Evolutionary conservation across 2,888 invertebrate genomes (phyloP), one percentile per base, ranked within the genome.

Genomic region (Ditylenchus weischeri): DNA sequence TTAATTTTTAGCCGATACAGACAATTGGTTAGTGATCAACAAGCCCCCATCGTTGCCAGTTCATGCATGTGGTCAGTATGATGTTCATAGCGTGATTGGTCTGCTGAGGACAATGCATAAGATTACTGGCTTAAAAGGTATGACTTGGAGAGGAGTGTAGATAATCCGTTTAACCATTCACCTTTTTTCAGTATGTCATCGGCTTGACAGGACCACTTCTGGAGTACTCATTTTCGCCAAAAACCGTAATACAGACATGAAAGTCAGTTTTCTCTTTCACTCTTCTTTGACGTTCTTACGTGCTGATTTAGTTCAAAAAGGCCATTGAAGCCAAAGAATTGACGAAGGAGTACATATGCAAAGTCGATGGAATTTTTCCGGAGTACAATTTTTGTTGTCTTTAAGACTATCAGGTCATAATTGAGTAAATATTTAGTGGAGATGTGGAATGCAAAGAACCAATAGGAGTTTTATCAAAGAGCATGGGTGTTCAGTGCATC

Each of bases 51-150:
- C 78, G 13, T 64, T 79, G 65, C 80, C 81, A 11, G 67, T 72
- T 69, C 96, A 98, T 85, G 95, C 96, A 3, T 96, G 96, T 85
- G 98, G 98, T 71, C 88, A 95, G 82, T 99, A 96, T 86, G 88
- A 94, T 64, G 92, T 94, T 87, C 98, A 98, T 86, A 93, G 94
- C 10, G 91, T 98, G 73, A 90, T 66, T 36, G 71, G 77, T 11
- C 66, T 72, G 57, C 65, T 75, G 18, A 43, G 38, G 23, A 65
- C 35, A 29, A 54, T 69, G n/a, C 29, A 73, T 29, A 62, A 68
- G 8, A 62, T 49, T 13, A 57, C 60, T n/a, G 73, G 72, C 43
- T 51, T 73, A 13, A 69, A 72, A 64, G 85, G 92, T 76, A 92
- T 66, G 93, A 92, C 8, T 54, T 54, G 29, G 10, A 11, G n/a